phyloP scores from a whole-genome alignment of 2,113 vertebrate genomes.

The Cisticola juncidis region DNA sequence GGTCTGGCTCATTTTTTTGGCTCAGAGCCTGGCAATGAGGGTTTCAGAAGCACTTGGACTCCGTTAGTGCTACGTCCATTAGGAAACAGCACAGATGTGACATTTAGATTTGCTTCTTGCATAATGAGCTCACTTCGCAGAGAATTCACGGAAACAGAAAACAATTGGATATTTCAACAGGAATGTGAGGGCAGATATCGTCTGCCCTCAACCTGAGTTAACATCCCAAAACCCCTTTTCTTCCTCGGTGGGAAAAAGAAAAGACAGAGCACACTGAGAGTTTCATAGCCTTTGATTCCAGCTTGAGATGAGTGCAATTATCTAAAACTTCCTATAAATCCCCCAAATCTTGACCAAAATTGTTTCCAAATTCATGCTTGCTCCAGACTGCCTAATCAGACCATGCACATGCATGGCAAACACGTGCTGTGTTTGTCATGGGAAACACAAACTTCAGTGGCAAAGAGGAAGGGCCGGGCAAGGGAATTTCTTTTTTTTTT shows the following conservation, averaged over 20 bases:
- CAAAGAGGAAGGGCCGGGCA: constrained; percentile 47
- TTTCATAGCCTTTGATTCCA: neutral
- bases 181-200: neutral
- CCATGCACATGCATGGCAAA: neutral
- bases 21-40: neutral
- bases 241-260: neutral
- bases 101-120: neutral
- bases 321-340: neutral
- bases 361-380: neutral
- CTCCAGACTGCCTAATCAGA: neutral
- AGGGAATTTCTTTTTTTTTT: neutral
- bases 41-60: neutral
- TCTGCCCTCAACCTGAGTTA: neutral
- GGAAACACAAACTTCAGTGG: constrained; percentile 8
- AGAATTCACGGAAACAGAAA: constrained; percentile 1
- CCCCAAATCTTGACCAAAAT: neutral
- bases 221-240: neutral
- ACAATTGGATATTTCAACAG: neutral
- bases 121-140: neutral
- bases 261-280: neutral
- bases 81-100: neutral
- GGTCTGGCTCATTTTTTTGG: neutral
- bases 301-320: neutral
- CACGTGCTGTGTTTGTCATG: neutral
- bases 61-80: neutral